Conservation (phyloP, 1,140 invertebrate genomes). For the Pectinophora gossypiella region DNA sequence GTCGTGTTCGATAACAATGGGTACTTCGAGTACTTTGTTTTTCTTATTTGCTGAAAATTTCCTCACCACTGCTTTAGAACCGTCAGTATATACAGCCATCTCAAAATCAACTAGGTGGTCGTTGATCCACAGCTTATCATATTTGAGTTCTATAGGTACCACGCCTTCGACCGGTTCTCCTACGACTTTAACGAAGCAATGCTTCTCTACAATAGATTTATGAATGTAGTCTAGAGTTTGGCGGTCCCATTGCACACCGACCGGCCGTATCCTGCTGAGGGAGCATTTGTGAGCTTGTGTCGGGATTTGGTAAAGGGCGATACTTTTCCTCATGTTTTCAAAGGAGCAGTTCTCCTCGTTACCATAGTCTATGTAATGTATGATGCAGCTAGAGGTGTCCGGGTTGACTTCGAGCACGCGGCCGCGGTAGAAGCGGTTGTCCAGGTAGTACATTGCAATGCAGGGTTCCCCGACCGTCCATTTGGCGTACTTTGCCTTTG, state of each 20-base stretch:
- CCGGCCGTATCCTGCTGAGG: conserved; percentile 65
- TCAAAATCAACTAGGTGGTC: conserved; percentile 62
- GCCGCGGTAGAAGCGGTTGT: conserved; percentile 80
- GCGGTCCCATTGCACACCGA: conserved; percentile 43
- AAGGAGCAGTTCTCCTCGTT: conserved; percentile 75
- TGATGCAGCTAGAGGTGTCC: conserved; percentile 52
- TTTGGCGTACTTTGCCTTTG: conserved; percentile 61
- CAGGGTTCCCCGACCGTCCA: conserved; percentile 79
- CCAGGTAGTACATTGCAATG: conserved; percentile 77
- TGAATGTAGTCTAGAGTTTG: conserved; percentile 57
- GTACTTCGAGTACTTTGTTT: not conserved
- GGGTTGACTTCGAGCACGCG: conserved; percentile 63
- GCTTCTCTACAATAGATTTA: conserved; percentile 57
- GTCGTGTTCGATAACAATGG: conserved; percentile 20
- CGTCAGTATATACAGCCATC: conserved; percentile 52
- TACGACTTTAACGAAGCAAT: conserved; percentile 43
- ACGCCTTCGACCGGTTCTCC: conserved; percentile 36
- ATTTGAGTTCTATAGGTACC: conserved; percentile 51
- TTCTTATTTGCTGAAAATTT: conserved; percentile 27
- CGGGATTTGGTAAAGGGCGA: conserved; percentile 77
- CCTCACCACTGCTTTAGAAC: conserved; percentile 34
- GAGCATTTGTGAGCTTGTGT: conserved; percentile 70
- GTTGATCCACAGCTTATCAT: conserved; percentile 53
- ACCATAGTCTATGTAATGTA: conserved; percentile 80
- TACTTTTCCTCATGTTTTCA: conserved; percentile 75